Percentiles rank a stretch among this genome's conserved stretches.
These are phyloP conservation scores for Drosophila ogumai DNA, from an alignment of 1,140 invertebrate species.

Conservation along the genomic window DNA sequence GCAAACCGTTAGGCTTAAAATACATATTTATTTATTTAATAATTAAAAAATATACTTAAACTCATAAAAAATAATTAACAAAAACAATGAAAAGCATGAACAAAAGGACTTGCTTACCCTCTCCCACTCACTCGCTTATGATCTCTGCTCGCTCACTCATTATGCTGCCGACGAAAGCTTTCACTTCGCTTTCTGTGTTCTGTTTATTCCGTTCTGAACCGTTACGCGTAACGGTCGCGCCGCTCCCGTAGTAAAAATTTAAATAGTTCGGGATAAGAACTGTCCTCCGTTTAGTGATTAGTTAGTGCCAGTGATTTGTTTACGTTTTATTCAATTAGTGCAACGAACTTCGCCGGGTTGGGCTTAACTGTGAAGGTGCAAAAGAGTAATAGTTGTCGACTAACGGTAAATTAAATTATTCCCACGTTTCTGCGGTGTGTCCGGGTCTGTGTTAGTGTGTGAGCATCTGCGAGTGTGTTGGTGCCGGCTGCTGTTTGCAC, in stretches of 20 bases:
- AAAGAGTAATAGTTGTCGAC: conserved; percentile 16
- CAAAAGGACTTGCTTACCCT: background rate
- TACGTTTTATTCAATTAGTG: conserved; percentile 30
- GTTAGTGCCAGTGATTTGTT: conserved; percentile 45
- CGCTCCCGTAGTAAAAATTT: conserved; percentile 2
- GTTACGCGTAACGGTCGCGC: conserved; percentile 53
- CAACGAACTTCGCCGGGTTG: conserved; percentile 1
- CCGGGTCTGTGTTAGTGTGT: background rate
- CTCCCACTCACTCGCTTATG: background rate
- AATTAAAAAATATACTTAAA: background rate
- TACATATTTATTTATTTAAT: background rate
- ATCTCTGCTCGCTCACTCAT: conserved; percentile 27
- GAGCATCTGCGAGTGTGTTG: background rate
- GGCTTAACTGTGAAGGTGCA: conserved; percentile 53
- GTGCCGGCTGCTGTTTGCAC: conserved; percentile 39
- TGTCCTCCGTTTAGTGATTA: conserved; percentile 20
- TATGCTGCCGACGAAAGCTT: conserved; percentile 35
- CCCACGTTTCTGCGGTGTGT: conserved; percentile 25
- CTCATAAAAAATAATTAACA: background rate
- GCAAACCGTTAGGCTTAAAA: background rate
- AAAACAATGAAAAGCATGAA: background rate
- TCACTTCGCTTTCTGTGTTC: conserved; percentile 22
- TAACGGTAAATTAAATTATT: conserved; percentile 57
- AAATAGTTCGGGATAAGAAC: conserved; percentile 4
- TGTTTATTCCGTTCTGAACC: conserved; percentile 58